Base-by-base conservation (phyloP, 2,113 vertebrate genomes). In the Gobius niger region DNA sequence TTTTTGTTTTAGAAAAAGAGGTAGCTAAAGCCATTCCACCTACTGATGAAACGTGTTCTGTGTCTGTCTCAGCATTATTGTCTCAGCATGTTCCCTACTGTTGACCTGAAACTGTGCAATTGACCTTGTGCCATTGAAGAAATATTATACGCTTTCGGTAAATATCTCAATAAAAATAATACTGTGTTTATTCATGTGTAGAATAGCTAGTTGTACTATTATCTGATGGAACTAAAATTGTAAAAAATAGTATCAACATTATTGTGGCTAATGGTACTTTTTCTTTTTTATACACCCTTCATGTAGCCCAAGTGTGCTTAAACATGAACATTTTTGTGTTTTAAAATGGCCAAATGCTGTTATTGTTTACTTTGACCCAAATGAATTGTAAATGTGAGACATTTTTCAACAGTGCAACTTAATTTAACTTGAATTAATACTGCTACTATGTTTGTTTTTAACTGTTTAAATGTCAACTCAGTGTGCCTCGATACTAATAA, bases 381-480 rank as follows among this genome's bases (percentile, higher is more conserved):
- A 49, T 78, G 1, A 47, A 0, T 46, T 47, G 61, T 13, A 16
- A 4, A 0, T 42, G 56, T 13, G 14, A 1, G 42, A 19, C 3
- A 11, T 49, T 56, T 47, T 50, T 40, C 8, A 53, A 53, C 11
- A 7, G 11, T 63, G 16, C 16, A 19, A 16, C 10, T 44, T 46
- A 62, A 10, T 63, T 12, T 47, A 63, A 24, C 57, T 47, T 63
- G 42, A 46, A 72, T 41, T 63, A 52, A 56, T 76, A 52, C 69
- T 79, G 57, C 72, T 1, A 0, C 41, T 44, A 12, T 72, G 19
- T 67, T 64, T 78, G 50, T 70, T 70, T 70, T 68, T 67, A 77
- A 82, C 15, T 34, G 44, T 81, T 47, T 72, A 7, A 49, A 47
- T 84, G 77, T 87, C 65, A 85, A 82, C 63, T 85, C 4, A 70